Base-by-base conservation (phyloP, 2,888 invertebrate species). In the Quadriops clusia region DNA sequence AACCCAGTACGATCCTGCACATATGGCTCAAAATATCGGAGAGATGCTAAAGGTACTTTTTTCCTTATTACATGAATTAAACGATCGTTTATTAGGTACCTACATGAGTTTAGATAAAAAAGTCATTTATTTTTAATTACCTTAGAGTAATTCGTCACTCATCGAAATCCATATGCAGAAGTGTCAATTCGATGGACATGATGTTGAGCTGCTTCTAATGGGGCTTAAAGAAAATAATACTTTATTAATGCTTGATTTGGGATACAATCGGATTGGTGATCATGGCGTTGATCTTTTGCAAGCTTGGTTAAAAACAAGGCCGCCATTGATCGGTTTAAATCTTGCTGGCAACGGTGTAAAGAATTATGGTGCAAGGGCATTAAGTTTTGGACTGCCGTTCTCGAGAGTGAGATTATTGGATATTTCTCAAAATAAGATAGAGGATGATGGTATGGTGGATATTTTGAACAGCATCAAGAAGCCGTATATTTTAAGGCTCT, bases 81-180 rank as follows among this genome's bases (percentile, higher is more conserved):
- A 7, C 18, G 18, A 18, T 18, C 8, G 6, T 6, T 18, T 18
- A 8, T 6, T 18, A 8, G 8, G 8, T 7, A 18, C 18, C 18
- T 18, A 8, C 7, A 8, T 6, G 8, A 18, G 18, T 18, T 6
- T 18, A 8, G 18, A 18, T 7, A 12, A 22, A 22, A 22, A 8
- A 5, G 17, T 3, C 17, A 16, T 10, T 24, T 13, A 12, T 24
- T 17, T 23, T 12, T 9, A 9, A 14, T 12, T n/a, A 28, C 11
- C 39, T 36, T 33, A 64, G 64, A 33, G 50, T 10, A 65, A 65
- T 41, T 40, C 31, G 6, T 57, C 55, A 3, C 55, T 76, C 17
- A 54, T 63, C 0, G 72, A 72, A 42, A 46, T 76, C 7, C 68
- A 72, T 53, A 51, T 71, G 13, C 72, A 72, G 47, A 76, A 75